phyloP scores from a whole-genome alignment of 2,888 invertebrate genomes.

The Drosophila conformis region DNA sequence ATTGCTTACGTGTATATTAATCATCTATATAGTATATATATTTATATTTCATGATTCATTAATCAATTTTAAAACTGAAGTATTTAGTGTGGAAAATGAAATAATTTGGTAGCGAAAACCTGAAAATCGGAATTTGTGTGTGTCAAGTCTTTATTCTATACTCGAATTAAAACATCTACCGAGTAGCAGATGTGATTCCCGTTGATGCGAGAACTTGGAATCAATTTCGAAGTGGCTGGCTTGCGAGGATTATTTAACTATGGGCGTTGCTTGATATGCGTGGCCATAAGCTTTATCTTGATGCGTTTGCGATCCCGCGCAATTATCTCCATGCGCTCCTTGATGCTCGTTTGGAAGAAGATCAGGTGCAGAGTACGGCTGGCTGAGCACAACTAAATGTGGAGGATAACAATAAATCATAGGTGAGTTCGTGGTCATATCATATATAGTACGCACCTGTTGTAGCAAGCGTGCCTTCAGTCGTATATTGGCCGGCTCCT shows the following conservation, averaged over 20 bases:
- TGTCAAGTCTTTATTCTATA: neutral
- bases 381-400: constrained; percentile 77
- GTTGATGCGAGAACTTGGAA: neutral
- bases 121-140: neutral
- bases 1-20: neutral
- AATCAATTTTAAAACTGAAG: neutral
- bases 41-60: neutral
- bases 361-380: constrained; percentile 78
- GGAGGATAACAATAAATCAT: neutral
- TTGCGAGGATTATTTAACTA: constrained; percentile 4
- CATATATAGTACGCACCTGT: constrained; percentile 69
- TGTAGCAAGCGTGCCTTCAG: constrained; percentile 82
- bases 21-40: neutral
- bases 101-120: neutral
- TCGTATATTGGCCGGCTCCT: constrained; percentile 74
- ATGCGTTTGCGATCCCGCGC: constrained; percentile 81
- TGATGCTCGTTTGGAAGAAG: constrained; percentile 77
- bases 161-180: neutral
- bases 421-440: neutral
- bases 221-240: neutral
- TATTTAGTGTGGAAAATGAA: neutral
- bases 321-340: constrained; percentile 84
- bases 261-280: constrained; percentile 63
- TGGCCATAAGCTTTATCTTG: constrained; percentile 68
- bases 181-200: neutral